A percentile compares a stretch with the other conserved stretches of the same genome.
Conservation (phyloP, 2,797 vertebrate species). For the Pogoniulus pusillus region DNA sequence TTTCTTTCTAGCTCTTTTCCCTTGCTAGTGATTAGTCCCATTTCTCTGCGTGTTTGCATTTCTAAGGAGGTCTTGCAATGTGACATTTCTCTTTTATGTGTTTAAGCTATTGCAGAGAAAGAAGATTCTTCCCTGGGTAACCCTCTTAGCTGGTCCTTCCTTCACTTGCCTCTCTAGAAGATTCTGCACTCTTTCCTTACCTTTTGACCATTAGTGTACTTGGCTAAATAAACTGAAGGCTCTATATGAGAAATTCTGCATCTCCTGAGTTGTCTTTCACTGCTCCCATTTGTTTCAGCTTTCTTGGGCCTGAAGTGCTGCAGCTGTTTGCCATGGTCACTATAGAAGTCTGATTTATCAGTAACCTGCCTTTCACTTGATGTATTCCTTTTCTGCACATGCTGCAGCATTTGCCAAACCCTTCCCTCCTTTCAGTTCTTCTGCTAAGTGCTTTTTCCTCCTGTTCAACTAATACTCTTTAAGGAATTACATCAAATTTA, state of each 20-base stretch:
- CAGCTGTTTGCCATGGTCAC: neutral
- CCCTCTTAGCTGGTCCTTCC: neutral
- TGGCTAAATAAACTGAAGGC: neutral
- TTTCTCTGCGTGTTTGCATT: conserved; percentile 7
- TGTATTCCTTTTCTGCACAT: neutral
- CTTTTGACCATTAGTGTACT: neutral
- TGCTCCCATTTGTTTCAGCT: neutral
- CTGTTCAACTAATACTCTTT: neutral
- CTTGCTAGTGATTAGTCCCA: neutral
- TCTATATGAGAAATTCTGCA: neutral
- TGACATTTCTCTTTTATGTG: neutral
- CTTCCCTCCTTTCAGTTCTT: neutral
- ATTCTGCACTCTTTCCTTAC: neutral
- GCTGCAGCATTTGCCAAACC: neutral
- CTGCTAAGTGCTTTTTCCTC: neutral
- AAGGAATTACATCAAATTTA: conserved; percentile 13
- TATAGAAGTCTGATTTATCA: neutral
- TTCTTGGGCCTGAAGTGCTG: neutral
- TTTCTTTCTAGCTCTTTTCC: neutral
- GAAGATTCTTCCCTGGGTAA: neutral
- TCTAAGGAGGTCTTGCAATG: neutral
- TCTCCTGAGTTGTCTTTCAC: neutral
- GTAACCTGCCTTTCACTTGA: neutral
- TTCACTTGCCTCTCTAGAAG: neutral
- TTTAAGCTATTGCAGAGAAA: neutral